phyloP scores from a whole-genome alignment of 2,797 vertebrate species.

The Fringilla coelebs region DNA sequence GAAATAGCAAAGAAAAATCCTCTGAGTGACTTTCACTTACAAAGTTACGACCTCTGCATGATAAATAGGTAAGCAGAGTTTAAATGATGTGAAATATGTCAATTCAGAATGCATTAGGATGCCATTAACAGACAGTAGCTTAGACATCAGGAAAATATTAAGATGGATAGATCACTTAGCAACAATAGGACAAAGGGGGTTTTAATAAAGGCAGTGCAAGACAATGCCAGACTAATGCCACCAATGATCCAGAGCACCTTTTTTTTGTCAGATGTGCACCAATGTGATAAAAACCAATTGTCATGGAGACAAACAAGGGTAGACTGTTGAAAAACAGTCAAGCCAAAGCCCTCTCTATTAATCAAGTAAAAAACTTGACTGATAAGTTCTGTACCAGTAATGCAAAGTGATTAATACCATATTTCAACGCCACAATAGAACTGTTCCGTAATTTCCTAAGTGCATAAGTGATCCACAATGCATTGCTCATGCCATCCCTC shows the following conservation, averaged over 20 bases:
- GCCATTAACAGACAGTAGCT: conserved; percentile 56
- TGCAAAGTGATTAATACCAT: background rate
- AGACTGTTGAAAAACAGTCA: background rate
- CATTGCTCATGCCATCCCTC: background rate
- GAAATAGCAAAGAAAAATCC: conserved; percentile 39
- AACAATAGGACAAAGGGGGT: conserved; percentile 56
- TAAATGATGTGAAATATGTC: conserved; percentile 62
- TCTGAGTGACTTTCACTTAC: conserved; percentile 57
- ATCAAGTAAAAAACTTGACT: background rate
- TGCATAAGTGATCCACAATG: background rate
- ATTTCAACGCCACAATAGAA: background rate
- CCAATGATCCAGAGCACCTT: background rate
- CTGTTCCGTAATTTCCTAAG: background rate
- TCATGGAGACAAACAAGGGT: background rate
- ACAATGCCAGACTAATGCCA: background rate
- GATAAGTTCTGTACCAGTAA: background rate
- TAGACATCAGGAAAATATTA: conserved; percentile 57
- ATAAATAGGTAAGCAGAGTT: conserved; percentile 66
- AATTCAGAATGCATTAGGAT: conserved; percentile 57
- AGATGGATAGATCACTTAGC: conserved; percentile 65
- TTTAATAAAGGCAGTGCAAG: conserved; percentile 48
- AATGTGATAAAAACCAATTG: background rate
- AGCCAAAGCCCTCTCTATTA: background rate
- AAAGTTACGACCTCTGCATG: conserved; percentile 62
- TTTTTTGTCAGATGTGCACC: background rate